Evolutionary conservation across 2,888 invertebrate species (phyloP).

Genomic region (Drosophila meridionalis): DNA sequence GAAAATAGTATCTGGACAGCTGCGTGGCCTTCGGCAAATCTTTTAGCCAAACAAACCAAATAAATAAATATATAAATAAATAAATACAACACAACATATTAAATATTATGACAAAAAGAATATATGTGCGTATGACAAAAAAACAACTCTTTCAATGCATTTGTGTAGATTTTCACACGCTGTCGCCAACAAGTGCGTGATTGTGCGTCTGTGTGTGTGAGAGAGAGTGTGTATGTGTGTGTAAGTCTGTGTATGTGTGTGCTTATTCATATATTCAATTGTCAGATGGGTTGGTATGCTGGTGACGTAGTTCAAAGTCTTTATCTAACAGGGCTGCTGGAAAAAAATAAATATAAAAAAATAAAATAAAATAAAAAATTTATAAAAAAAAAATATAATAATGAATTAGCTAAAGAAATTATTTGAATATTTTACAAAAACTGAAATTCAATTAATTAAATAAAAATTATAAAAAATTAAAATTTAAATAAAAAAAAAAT

Average conservation of each 20-base stretch:
- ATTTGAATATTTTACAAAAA: too few species aligned
- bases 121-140: not conserved
- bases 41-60: conserved; percentile 20
- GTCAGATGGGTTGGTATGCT: conserved; percentile 25
- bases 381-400: not conserved
- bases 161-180: conserved; percentile 69
- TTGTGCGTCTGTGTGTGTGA: conserved; percentile 21
- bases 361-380: not conserved
- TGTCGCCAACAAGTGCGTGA: conserved; percentile 56
- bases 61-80: conserved; percentile 4
- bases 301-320: conserved; percentile 41
- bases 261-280: conserved; percentile 17
- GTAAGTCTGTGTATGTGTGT: conserved; percentile 1
- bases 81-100: conserved; percentile 18
- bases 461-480: too few species aligned
- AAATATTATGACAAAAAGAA: conserved; percentile 14
- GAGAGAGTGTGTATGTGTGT: conserved; percentile 2
- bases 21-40: conserved; percentile 39
- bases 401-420: not conserved
- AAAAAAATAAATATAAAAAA: not conserved
- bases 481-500: too few species aligned
- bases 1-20: conserved; percentile 42
- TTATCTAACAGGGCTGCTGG: conserved; percentile 39
- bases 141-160: conserved; percentile 31
- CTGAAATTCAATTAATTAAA: too few species aligned